Percentiles rank a stretch among this genome's conserved stretches.
phyloP scores from a whole-genome alignment of 2,113 vertebrate species.

The Tinamus guttatus region DNA sequence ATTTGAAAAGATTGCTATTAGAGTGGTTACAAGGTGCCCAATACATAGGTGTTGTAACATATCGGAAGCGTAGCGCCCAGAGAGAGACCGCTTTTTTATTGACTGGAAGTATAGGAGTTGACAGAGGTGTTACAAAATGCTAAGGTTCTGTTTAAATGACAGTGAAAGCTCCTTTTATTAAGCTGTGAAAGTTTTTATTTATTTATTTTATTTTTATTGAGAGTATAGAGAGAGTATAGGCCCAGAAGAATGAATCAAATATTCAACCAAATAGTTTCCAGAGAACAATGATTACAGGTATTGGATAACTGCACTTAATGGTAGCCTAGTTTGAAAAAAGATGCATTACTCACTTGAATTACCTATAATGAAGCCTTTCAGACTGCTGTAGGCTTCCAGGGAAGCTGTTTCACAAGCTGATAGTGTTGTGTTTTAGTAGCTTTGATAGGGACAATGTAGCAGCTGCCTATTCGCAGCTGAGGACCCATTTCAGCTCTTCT shows the following conservation, averaged over 20 bases:
- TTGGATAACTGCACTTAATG: neutral
- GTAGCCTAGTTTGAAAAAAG: neutral
- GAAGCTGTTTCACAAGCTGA: neutral
- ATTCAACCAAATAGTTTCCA: neutral
- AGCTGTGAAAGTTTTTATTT: neutral
- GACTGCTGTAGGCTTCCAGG: neutral
- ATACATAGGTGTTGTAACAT: rapidly evolving
- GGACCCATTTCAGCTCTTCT: neutral
- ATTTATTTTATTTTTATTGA: neutral
- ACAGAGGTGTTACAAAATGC: neutral
- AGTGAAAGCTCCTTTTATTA: neutral
- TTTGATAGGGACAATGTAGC: neutral
- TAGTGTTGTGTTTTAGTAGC: neutral
- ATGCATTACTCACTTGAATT: neutral
- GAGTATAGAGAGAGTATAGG: neutral
- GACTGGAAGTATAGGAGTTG: neutral
- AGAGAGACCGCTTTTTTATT: neutral
- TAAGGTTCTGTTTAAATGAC: neutral
- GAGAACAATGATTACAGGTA: neutral
- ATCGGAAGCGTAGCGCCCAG: neutral
- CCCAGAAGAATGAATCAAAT: neutral
- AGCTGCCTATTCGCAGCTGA: neutral
- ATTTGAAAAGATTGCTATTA: neutral
- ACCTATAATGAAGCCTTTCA: neutral
- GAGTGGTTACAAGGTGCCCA: neutral